These are phyloP conservation scores for Xenops minutus DNA, from an alignment of 2,797 vertebrate species.

Conservation along the genomic window DNA sequence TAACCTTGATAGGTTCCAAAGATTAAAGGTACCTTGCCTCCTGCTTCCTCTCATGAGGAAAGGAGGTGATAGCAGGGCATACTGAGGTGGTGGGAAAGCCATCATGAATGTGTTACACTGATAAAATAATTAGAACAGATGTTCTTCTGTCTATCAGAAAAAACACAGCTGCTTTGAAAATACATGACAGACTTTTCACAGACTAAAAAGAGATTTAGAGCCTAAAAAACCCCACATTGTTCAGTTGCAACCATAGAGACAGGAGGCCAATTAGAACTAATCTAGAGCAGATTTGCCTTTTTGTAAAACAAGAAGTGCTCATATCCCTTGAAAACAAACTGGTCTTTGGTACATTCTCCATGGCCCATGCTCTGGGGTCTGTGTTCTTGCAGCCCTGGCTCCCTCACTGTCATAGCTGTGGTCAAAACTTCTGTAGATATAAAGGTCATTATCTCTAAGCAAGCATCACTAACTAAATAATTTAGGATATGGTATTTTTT, in stretches of 20 bases:
- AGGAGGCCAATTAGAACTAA: constrained; percentile 45
- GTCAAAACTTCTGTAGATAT: neutral
- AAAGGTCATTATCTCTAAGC: neutral
- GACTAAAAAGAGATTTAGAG: constrained; percentile 23
- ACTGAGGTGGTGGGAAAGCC: neutral
- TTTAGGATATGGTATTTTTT: neutral
- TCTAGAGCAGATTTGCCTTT: constrained; percentile 15
- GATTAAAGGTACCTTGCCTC: neutral
- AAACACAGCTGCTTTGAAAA: constrained; percentile 47
- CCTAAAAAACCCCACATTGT: neutral
- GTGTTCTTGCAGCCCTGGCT: neutral
- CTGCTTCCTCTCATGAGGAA: neutral
- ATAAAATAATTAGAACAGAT: constrained; percentile 24
- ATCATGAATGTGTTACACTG: neutral
- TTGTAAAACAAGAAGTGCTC: neutral
- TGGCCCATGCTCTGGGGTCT: neutral
- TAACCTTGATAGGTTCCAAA: neutral
- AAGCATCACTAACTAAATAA: neutral
- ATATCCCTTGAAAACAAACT: neutral
- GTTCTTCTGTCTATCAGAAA: neutral
- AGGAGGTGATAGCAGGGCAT: neutral
- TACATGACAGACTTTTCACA: constrained; percentile 22
- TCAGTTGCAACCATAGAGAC: constrained; percentile 19
- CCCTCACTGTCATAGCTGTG: neutral
- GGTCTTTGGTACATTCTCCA: neutral